Evolutionary conservation across 2,797 vertebrate genomes (phyloP).

Genomic region (Phoxinus dragarum): DNA sequence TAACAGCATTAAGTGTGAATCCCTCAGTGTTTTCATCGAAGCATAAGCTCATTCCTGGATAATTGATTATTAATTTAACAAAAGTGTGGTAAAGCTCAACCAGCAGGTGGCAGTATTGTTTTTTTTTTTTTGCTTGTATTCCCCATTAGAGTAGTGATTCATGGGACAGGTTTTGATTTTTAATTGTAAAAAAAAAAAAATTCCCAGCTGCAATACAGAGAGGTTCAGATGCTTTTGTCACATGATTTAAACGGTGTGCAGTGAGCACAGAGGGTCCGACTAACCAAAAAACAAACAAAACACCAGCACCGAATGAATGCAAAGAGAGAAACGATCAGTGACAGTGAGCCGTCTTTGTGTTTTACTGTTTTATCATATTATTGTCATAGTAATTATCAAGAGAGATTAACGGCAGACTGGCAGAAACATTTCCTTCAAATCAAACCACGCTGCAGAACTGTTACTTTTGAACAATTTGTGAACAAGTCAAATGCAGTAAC

Average conservation of each 20-base stretch:
- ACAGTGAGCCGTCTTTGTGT: constrained; percentile 66
- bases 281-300: constrained; percentile 73
- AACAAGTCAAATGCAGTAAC: constrained; percentile 28
- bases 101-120: constrained; percentile 48
- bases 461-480: constrained; percentile 21
- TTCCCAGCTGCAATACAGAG: constrained; percentile 56
- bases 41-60: background rate
- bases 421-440: constrained; percentile 67
- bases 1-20: background rate
- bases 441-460: constrained; percentile 70
- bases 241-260: constrained; percentile 54
- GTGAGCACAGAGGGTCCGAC: constrained; percentile 66
- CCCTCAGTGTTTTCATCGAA: background rate
- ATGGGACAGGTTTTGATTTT: background rate
- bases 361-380: constrained; percentile 59
- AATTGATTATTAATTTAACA: background rate
- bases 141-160: background rate
- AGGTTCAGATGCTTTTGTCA: constrained; percentile 16
- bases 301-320: constrained; percentile 76
- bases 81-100: background rate
- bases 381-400: constrained; percentile 41
- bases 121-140: constrained; percentile 8
- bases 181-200: background rate
- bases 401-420: constrained; percentile 69
- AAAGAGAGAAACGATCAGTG: constrained; percentile 66